Percentiles rank a stretch among this genome's conserved stretches.
These are phyloP conservation scores for Aselliscus stoliczkanus DNA, from an alignment of 2,797 vertebrate genomes.

Conservation along the genomic window DNA sequence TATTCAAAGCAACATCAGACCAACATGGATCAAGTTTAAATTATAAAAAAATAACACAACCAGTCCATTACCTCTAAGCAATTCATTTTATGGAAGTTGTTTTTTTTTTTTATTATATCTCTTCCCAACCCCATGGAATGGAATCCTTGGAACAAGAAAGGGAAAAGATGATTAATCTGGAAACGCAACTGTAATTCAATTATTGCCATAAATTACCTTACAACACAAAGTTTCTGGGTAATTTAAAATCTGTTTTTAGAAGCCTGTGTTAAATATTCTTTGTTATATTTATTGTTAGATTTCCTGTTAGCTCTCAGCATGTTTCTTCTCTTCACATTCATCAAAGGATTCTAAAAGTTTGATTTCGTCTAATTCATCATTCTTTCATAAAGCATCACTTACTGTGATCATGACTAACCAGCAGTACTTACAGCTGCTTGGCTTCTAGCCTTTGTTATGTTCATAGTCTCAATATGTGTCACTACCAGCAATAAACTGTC, in stretches of 20 bases:
- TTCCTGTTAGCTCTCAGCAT: not conserved
- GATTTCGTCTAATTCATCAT: not conserved
- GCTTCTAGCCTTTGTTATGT: not conserved
- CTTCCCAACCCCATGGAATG: not conserved
- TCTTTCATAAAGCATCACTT: conserved; percentile 1
- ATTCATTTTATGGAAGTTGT: not conserved
- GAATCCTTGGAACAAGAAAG: not conserved
- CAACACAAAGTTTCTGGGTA: not conserved
- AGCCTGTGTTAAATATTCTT: not conserved
- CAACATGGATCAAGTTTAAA: not conserved
- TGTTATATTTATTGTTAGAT: not conserved
- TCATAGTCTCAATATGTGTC: not conserved
- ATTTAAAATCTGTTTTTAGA: not conserved
- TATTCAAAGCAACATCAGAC: not conserved
- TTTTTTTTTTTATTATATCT: not conserved
- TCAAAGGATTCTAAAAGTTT: not conserved
- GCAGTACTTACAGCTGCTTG: not conserved
- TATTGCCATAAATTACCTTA: not conserved
- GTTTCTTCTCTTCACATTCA: not conserved
- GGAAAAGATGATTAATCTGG: not conserved
- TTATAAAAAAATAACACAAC: not conserved
- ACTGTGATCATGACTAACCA: not conserved
- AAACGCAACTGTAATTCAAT: not conserved
- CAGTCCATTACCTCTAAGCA: not conserved
- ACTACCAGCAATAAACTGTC: not conserved